Percentiles rank a stretch among this genome's conserved stretches.
phyloP scores from a whole-genome alignment of 2,113 vertebrate species.

The Cavia porcellus region DNA sequence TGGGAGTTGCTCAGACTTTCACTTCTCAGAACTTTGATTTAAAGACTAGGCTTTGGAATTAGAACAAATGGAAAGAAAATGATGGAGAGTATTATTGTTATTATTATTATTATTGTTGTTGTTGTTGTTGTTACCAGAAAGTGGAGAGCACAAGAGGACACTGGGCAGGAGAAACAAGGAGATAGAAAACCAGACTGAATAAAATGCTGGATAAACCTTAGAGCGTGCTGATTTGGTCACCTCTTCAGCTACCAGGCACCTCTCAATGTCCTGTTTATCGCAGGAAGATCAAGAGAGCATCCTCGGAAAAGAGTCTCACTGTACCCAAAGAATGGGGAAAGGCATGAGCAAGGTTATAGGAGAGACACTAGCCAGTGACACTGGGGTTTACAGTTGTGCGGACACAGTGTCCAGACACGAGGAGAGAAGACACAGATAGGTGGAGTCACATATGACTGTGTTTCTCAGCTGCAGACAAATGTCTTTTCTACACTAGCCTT shows the following conservation, averaged over 20 bases:
- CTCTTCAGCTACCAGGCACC: conserved; percentile 57
- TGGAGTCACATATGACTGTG: neutral
- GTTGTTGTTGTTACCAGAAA: neutral
- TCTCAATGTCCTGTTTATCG: neutral
- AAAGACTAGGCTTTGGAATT: neutral
- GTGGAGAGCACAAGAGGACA: neutral
- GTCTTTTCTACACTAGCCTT: conserved; percentile 2
- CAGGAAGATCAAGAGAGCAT: conserved; percentile 26
- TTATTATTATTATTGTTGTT: neutral
- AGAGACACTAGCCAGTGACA: neutral
- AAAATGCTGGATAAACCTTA: conserved; percentile 65
- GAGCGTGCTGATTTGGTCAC: conserved; percentile 58
- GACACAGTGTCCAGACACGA: conserved; percentile 9
- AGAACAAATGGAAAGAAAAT: neutral
- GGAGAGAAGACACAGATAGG: neutral
- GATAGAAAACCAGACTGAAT: conserved; percentile 42
- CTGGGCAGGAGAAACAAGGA: conserved; percentile 28
- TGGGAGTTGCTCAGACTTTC: neutral
- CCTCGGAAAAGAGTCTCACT: conserved; percentile 20
- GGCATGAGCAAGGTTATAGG: neutral
- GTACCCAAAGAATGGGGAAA: neutral
- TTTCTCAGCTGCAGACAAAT: conserved; percentile 12
- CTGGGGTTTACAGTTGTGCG: neutral
- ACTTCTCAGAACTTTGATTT: neutral
- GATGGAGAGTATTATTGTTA: neutral